A percentile compares a stretch with the other conserved stretches of the same genome.
phyloP scores from a whole-genome alignment of 2,888 invertebrate genomes.

The Chironomus tentans region DNA sequence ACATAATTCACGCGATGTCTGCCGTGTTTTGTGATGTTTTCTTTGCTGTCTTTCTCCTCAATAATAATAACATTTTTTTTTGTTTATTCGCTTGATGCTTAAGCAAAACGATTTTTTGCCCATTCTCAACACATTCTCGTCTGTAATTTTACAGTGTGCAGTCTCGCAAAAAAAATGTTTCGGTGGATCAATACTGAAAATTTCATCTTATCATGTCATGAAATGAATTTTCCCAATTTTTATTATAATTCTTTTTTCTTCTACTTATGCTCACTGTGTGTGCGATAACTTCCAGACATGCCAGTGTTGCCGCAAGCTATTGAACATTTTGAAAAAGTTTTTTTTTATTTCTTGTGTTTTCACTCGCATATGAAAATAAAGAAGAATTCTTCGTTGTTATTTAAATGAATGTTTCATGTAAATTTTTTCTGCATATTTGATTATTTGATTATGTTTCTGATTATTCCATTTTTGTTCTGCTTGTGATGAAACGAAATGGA shows the following conservation, averaged over 20 bases:
- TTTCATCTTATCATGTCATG: slow-evolving; percentile 19
- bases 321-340: slow-evolving; percentile 19
- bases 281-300: slow-evolving; percentile 25
- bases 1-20: slow-evolving; percentile 24
- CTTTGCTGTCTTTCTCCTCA: background rate
- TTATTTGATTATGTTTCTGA: slow-evolving; percentile 24
- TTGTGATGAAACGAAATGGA: background rate
- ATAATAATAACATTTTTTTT: background rate
- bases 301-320: slow-evolving; percentile 16
- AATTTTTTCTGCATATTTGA: slow-evolving; percentile 24
- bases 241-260: background rate
- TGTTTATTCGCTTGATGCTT: no score
- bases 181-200: slow-evolving; percentile 21
- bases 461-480: background rate
- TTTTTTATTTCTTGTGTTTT: background rate
- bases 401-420: slow-evolving; percentile 27
- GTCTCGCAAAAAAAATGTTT: background rate
- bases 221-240: background rate
- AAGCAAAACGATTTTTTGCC: no score
- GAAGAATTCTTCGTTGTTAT: slow-evolving; percentile 22
- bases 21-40: background rate
- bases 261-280: background rate
- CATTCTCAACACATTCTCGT: background rate
- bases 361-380: background rate
- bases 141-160: background rate